Conservation (phyloP, 2,888 invertebrate species). For the Corythucha ciliata region DNA sequence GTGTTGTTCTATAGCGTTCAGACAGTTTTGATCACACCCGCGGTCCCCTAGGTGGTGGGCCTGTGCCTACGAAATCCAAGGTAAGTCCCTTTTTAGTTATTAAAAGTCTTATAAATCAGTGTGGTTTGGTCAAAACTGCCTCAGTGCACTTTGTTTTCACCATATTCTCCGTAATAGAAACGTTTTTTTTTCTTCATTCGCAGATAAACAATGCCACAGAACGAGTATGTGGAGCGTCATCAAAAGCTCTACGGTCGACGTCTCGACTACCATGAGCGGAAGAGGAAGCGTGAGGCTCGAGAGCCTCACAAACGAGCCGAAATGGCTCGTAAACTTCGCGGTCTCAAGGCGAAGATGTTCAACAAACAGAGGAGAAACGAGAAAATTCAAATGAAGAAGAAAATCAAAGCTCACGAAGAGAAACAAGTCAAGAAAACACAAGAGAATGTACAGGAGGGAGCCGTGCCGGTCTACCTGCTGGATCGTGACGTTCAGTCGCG, state of each 20-base stretch:
- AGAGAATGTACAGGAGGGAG: slow-evolving; percentile 78
- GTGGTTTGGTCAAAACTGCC: slow-evolving; percentile 24
- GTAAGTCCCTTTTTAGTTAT: too few relatives aligned
- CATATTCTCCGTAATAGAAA: not conserved
- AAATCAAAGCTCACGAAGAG: slow-evolving; percentile 94
- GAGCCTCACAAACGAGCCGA: slow-evolving; percentile 84
- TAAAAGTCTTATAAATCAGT: too few relatives aligned
- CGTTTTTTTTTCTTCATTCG: slow-evolving; percentile 1
- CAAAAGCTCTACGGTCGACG: slow-evolving; percentile 92
- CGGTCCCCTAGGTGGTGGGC: too few relatives aligned
- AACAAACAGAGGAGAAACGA: slow-evolving; percentile 95
- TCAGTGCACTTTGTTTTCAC: too few relatives aligned
- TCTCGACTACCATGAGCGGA: slow-evolving; percentile 94
- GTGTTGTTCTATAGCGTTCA: too few relatives aligned
- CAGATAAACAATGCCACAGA: slow-evolving; percentile 77
- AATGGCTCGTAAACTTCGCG: slow-evolving; percentile 83
- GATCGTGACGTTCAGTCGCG: slow-evolving; percentile 91
- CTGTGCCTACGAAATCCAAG: too few relatives aligned
- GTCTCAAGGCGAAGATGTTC: slow-evolving; percentile 94
- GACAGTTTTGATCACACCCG: too few relatives aligned
- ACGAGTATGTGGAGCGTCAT: slow-evolving; percentile 98
- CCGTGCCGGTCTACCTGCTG: slow-evolving; percentile 89
- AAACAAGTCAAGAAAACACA: slow-evolving; percentile 72
- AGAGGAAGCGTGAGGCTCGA: slow-evolving; percentile 90
- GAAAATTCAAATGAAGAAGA: slow-evolving; percentile 98